phyloP scores from a whole-genome alignment of 2,797 vertebrate species.

The Poeciliopsis gracilis region DNA sequence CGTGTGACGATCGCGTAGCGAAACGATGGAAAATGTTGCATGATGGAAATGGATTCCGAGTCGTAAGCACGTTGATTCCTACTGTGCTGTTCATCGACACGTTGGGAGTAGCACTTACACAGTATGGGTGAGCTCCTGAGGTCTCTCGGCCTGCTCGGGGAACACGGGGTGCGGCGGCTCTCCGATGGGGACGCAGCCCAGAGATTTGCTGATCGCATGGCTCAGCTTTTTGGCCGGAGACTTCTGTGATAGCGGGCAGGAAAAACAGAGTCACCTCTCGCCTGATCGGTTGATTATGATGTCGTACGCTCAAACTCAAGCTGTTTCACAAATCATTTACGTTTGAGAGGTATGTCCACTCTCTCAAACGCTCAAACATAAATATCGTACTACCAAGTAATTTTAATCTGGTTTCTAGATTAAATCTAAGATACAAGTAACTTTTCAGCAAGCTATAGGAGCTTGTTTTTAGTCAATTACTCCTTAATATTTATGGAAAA shows the following conservation, averaged over 20 bases:
- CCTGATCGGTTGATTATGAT: background rate
- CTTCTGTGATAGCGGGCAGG: conserved; percentile 84
- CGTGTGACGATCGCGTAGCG: conserved; percentile 36
- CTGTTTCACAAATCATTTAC: background rate
- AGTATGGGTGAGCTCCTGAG: conserved; percentile 91
- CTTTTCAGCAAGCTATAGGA: too few species aligned
- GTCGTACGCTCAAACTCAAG: background rate
- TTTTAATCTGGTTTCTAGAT: too few species aligned
- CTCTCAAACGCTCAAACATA: background rate
- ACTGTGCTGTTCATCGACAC: conserved; percentile 43
- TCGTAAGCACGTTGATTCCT: conserved; percentile 20
- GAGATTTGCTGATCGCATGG: conserved; percentile 97
- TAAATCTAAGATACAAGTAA: too few species aligned
- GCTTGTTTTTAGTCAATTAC: too few species aligned
- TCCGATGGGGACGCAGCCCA: conserved; percentile 94
- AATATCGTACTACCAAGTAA: too few species aligned
- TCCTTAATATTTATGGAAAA: too few species aligned
- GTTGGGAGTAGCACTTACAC: conserved; percentile 84
- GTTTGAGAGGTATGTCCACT: background rate
- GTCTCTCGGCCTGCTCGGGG: conserved; percentile 94
- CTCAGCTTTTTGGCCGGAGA: conserved; percentile 99
- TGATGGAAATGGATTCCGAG: conserved; percentile 45
- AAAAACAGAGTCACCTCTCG: conserved; percentile 37
- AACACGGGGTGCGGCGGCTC: conserved; percentile 93
- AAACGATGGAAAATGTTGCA: conserved; percentile 59